Base-by-base conservation (phyloP, 1,140 invertebrate species). In the Phortica variegata region DNA sequence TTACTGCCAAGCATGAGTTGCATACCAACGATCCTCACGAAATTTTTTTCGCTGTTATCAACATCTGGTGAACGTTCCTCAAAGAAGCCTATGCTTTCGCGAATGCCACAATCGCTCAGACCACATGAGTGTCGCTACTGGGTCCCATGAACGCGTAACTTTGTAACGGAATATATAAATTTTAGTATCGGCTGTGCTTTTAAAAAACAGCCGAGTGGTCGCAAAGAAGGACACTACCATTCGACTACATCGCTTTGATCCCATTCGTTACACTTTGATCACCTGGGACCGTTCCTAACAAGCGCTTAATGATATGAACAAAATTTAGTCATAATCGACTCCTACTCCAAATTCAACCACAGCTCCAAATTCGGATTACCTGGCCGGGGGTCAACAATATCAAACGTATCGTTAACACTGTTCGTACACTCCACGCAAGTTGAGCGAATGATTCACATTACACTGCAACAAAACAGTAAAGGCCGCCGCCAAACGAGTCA, bases 331-430 rank as follows among this genome's bases (percentile, higher is more conserved):
- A 43, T 66, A 2, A 47, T 65, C 0, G 61, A 71, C 31, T 40
- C 48, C 1, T 73, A 71, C 21, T 65, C 60, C 2, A 61, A 71
- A 52, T 60, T 46, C 45, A 39, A n/a, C n/a, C n/a, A n/a, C n/a
- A n/a, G n/a, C n/a, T n/a, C n/a, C n/a, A n/a, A n/a, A n/a, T n/a
- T n/a, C n/a, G n/a, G n/a, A n/a, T n/a, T n/a, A n/a, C n/a, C n/a
- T n/a, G n/a, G n/a, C n/a, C n/a, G n/a, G n/a, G n/a, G n/a, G n/a
- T n/a, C n/a, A n/a, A n/a, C n/a, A n/a, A n/a, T n/a, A n/a, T n/a
- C n/a, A n/a, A n/a, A n/a, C n/a, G n/a, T n/a, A n/a, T n/a, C n/a
- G n/a, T n/a, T n/a, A n/a, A n/a, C n/a, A n/a, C n/a, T n/a, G n/a
- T n/a, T n/a, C n/a, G n/a, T n/a, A n/a, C n/a, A n/a, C n/a, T n/a